Evolutionary conservation across 2,888 invertebrate species (phyloP).

Genomic region (Busseola fusca): DNA sequence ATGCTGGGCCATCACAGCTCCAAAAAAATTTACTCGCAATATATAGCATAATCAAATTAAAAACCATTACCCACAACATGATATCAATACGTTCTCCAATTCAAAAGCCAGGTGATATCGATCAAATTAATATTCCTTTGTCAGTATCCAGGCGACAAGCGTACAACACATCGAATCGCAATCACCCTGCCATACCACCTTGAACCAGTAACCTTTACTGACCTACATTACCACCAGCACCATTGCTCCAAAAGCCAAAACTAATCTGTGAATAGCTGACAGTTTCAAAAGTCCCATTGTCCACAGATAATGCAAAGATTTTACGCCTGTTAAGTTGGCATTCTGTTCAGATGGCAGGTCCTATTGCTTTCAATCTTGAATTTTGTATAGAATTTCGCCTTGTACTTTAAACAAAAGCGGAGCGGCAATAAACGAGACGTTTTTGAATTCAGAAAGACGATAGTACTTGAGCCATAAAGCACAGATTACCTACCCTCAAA

Average conservation of each 20-base stretch:
- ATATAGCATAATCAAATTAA: not conserved
- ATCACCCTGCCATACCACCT: conserved; percentile 37
- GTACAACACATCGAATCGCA: conserved; percentile 52
- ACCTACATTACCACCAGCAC: conserved; percentile 53
- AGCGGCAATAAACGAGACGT: conserved; percentile 5
- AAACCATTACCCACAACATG: conserved; percentile 4
- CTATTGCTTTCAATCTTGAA: conserved; percentile 49
- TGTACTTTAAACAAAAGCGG: conserved; percentile 25
- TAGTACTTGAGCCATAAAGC: not conserved
- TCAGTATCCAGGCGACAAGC: conserved; percentile 56
- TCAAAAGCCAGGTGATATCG: conserved; percentile 45
- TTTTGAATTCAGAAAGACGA: conserved; percentile 1
- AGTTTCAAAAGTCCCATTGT: conserved; percentile 56
- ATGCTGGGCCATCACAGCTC: too few relatives aligned
- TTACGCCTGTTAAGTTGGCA: conserved; percentile 55
- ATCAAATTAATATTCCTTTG: conserved; percentile 51
- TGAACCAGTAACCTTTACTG: conserved; percentile 62
- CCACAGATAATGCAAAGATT: conserved; percentile 50
- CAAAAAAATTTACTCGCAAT: too few relatives aligned
- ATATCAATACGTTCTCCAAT: conserved; percentile 24
- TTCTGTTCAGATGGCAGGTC: conserved; percentile 55
- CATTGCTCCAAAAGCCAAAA: conserved; percentile 50
- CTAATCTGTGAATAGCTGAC: conserved; percentile 53
- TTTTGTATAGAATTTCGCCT: conserved; percentile 30
- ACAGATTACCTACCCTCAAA: not conserved